phyloP scores from a whole-genome alignment of 2,888 invertebrate genomes.

The Noctua janthe region DNA sequence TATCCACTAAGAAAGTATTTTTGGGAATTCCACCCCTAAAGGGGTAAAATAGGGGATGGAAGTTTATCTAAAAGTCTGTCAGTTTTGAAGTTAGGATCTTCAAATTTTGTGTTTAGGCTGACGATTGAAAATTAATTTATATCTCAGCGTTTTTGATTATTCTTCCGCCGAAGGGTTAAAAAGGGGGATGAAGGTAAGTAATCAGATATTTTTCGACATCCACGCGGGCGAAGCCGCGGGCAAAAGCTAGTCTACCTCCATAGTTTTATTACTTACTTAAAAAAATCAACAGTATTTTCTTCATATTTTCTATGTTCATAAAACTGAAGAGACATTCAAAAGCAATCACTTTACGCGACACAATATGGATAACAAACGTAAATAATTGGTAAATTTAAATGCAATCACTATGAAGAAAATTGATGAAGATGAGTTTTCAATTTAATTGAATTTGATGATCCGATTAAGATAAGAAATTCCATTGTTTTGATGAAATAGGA shows the following conservation, averaged over 20 bases:
- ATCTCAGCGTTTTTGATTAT: too few species aligned
- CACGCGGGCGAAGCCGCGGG: too few species aligned
- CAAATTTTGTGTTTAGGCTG: too few species aligned
- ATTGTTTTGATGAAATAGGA: not conserved
- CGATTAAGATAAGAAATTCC: conserved; percentile 7
- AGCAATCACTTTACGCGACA: conserved; percentile 21
- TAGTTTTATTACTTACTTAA: conserved; percentile 37
- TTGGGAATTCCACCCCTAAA: too few species aligned
- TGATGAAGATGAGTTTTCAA: conserved; percentile 18
- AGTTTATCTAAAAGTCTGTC: too few species aligned
- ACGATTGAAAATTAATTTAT: too few species aligned
- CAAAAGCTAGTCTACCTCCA: not conserved
- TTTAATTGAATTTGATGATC: conserved; percentile 15
- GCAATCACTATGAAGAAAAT: conserved; percentile 14
- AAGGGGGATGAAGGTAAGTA: too few species aligned
- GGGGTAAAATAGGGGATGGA: too few species aligned
- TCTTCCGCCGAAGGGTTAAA: too few species aligned
- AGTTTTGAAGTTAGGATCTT: too few species aligned
- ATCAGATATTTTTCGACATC: too few species aligned
- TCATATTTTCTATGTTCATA: conserved; percentile 21
- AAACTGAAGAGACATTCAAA: conserved; percentile 7
- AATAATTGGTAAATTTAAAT: conserved; percentile 36
- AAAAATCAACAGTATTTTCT: conserved; percentile 8
- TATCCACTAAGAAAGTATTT: too few species aligned
- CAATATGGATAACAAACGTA: conserved; percentile 10